phyloP scores from a whole-genome alignment of 2,113 vertebrate species.

The Rhizomys pruinosus region DNA sequence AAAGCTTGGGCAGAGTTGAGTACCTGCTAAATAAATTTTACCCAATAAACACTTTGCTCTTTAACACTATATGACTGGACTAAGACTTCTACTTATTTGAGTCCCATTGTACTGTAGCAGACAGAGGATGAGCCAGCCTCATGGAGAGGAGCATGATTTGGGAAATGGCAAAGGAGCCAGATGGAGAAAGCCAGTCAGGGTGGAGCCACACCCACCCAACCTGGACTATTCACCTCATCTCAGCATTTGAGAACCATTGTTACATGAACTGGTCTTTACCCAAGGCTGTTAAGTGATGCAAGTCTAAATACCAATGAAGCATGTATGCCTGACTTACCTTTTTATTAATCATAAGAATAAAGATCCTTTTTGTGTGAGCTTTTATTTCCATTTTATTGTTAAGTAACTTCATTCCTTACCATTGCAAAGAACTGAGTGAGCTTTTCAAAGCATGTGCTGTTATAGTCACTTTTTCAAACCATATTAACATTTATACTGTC shows the following conservation, averaged over 20 bases:
- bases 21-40: no score
- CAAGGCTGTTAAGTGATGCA: neutral
- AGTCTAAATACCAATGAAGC: neutral
- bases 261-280: neutral
- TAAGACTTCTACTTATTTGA: no score
- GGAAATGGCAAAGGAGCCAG: neutral
- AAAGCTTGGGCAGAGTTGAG: no score
- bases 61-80: no score
- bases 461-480: neutral
- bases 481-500: neutral
- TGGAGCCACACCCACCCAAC: neutral
- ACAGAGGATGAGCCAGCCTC: neutral
- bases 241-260: neutral
- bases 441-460: neutral
- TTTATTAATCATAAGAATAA: conserved; percentile 21
- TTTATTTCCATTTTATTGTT: conserved; percentile 34
- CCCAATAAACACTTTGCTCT: no score
- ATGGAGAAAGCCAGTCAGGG: neutral
- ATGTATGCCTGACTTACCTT: neutral
- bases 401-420: neutral
- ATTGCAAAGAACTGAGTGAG: neutral
- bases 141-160: neutral
- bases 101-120: neutral
- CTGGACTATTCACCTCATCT: neutral
- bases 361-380: neutral